phyloP scores from a whole-genome alignment of 2,888 invertebrate genomes.

The Tolmerus cingulatus region DNA sequence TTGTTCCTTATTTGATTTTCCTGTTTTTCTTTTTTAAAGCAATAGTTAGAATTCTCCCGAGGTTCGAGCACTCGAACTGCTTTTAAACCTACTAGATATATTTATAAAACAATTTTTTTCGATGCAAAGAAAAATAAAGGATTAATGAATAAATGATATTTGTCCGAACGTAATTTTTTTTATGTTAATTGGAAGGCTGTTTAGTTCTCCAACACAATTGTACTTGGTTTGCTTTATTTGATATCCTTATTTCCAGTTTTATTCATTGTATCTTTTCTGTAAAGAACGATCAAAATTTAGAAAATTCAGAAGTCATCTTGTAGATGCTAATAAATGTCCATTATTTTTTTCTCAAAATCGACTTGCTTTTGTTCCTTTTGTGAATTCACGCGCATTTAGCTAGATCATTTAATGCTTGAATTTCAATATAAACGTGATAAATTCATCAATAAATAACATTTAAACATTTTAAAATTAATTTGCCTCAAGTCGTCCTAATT shows the following conservation, averaged over 20 bases:
- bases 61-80: not conserved
- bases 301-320: not conserved
- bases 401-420: not conserved
- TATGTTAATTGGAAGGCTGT: not conserved
- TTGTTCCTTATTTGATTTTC: not conserved
- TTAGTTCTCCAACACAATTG: not conserved
- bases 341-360: not conserved
- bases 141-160: slow-evolving; percentile 31
- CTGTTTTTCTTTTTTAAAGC: not conserved
- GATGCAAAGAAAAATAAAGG: slow-evolving; percentile 14
- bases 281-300: not conserved
- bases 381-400: not conserved
- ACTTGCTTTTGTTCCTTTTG: not conserved
- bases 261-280: not conserved
- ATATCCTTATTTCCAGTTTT: not conserved
- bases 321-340: not conserved
- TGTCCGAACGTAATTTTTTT: slow-evolving; percentile 2
- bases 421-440: not conserved
- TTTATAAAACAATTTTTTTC: slow-evolving; percentile 1
- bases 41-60: not conserved
- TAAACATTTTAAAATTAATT: not conserved
- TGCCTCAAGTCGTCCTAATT: not conserved
- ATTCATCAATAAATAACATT: not conserved
- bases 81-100: slow-evolving; percentile 24
- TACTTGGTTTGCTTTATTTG: not conserved